A percentile compares a stretch with the other conserved stretches of the same genome.
phyloP scores from a whole-genome alignment of 1,140 invertebrate species.

The Bombus pyrosoma region DNA sequence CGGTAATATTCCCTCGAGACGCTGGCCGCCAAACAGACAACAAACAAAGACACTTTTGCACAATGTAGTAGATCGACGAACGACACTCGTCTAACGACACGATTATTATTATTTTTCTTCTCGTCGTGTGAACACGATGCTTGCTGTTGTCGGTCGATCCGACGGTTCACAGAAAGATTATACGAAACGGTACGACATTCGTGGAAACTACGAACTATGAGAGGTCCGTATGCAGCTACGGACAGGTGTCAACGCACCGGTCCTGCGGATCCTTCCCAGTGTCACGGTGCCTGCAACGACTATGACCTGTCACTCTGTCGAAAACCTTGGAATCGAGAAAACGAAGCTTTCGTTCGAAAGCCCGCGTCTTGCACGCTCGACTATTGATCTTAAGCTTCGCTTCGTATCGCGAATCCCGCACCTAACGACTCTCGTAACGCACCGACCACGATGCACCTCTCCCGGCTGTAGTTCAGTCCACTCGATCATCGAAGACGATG shows the following conservation, averaged over 20 bases:
- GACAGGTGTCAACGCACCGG: constrained; percentile 19
- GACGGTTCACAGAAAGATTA: background rate
- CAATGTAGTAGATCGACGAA: constrained; percentile 12
- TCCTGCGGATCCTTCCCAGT: background rate
- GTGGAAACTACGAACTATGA: constrained; percentile 12
- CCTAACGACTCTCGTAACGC: constrained; percentile 41
- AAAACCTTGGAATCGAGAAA: background rate
- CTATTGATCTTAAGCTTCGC: constrained; percentile 54
- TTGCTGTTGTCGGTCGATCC: background rate
- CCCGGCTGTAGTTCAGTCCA: background rate
- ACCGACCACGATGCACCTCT: background rate
- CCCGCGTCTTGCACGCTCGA: constrained; percentile 37
- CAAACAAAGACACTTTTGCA: constrained; percentile 48
- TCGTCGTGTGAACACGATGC: background rate
- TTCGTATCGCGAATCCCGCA: constrained; percentile 41
- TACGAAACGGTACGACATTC: background rate
- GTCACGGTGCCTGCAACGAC: background rate
- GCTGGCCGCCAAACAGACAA: constrained; percentile 11
- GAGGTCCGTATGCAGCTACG: constrained; percentile 16
- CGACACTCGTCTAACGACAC: constrained; percentile 18
- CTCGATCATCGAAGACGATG: background rate
- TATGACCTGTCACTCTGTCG: background rate
- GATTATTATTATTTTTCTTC: background rate
- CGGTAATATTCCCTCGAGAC: constrained; percentile 44
- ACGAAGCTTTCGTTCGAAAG: constrained; percentile 26